Conservation (phyloP, 2,113 vertebrate species). For the Otis tarda region DNA sequence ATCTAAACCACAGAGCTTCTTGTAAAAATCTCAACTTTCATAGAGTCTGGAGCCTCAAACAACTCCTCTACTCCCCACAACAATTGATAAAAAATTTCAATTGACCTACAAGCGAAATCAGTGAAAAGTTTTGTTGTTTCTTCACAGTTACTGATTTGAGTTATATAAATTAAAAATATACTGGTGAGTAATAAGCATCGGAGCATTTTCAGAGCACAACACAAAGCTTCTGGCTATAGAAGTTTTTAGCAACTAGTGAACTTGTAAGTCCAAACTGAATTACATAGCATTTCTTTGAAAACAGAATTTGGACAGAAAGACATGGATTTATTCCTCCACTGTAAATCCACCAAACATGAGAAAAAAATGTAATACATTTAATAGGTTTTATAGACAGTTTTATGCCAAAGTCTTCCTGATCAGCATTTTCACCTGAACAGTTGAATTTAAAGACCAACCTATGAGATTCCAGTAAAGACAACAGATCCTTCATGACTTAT, state of each 20-base stretch:
- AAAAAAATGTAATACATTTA: not conserved
- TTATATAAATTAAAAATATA: not conserved
- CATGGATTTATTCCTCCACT: not conserved
- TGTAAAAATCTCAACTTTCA: constrained; percentile 70
- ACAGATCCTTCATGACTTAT: not conserved
- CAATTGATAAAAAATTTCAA: not conserved
- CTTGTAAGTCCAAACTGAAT: not conserved
- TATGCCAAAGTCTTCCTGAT: not conserved
- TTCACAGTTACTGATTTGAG: not conserved
- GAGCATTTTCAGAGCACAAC: not conserved
- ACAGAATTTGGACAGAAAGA: not conserved
- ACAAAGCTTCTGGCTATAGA: not conserved
- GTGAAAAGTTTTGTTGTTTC: constrained; percentile 14
- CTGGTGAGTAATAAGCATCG: not conserved
- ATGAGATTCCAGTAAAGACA: not conserved
- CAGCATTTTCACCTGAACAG: not conserved
- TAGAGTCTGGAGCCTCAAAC: constrained; percentile 12
- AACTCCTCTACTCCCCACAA: not conserved
- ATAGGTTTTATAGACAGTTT: not conserved
- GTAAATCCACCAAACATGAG: not conserved
- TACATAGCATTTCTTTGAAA: not conserved
- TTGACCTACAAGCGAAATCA: not conserved
- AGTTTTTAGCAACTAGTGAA: not conserved
- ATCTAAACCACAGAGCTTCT: constrained; percentile 61
- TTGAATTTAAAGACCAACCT: not conserved